Base-by-base conservation (phyloP, 2,797 vertebrate genomes). In the Octomys mimax region DNA sequence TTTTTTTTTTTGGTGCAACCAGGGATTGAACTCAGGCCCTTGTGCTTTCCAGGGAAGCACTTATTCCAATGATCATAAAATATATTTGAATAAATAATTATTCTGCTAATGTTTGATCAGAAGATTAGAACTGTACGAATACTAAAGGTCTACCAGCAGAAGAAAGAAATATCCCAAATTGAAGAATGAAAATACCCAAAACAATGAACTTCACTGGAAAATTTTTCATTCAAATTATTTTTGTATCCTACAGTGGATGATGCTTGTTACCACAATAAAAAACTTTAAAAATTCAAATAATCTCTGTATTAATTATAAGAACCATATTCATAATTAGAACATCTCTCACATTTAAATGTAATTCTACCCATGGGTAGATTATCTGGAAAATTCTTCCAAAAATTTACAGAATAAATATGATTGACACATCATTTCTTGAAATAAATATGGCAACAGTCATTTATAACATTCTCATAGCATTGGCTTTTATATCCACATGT, bases 71-170 rank as follows among this genome's bases (percentile, higher is more conserved):
- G 42, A 42, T 4, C 42, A 54, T 70, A 68, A 66, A 83, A 73
- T 59, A 75, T 61, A 62, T 89, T 92, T 80, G 66, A 59, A 79
- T 14, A 89, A 75, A 59, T 57, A 94, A 84, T 68, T 77, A 59
- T 31, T 66, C 18, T 77, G 3, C 18, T 28, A 84, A 71, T 49
- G 42, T 39, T 85, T 77, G 39, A n/a, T 31, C 31, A 80, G 54
- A 12, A 89, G 21, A 80, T 57, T 28, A 24, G 28, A 95, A 73
- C n/a, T 71, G 6, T 4, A 66, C 33, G 22, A n/a, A n/a, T 31
- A 75, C 6, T 78, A 46, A 57, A 28, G 68, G n/a, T 75, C 39
- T 14, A 86, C 68, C 28, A 33, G 6, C 31, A 68, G 46, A 73
- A 49, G 24, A 83, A 66, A 66, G 59, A 71, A 64, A 28, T 64